Base-by-base conservation (phyloP, 2,797 vertebrate genomes). In the Thamnophis elegans region DNA sequence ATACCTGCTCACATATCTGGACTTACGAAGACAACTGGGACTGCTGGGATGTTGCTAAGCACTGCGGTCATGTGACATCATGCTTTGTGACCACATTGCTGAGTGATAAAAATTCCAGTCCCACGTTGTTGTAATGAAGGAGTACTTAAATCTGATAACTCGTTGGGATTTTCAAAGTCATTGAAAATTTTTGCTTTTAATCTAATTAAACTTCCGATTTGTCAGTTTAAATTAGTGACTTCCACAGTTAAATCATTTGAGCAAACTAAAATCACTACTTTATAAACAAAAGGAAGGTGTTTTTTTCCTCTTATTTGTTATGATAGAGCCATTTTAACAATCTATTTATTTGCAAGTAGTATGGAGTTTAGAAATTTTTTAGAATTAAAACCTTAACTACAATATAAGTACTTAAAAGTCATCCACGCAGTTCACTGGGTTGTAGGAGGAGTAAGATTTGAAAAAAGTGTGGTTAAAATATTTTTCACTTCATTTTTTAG, bases 161-260 rank as follows among this genome's bases (percentile, higher is more conserved):
- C 47, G 0, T 59, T 96, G 92, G 93, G 94, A 97, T 93, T 95
- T 97, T 96, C 95, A 93, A 94, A 96, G 94, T 94, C 94, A 95
- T 54, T 96, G 95, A 97, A 82, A 93, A 95, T 86, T 97, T 97
- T 96, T 92, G n/a, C 56, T 90, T 95, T 96, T 95, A 97, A 95
- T 93, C 82, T 93, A 94, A 92, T 92, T 95, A 95, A 95, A 94
- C 92, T 96, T 97, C 94, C 92, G 96, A 90, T 94, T 95, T 95
- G 85, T 94, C 95, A 94, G 54, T 95, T 95, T 97, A 96, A 96
- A 95, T 93, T 87, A 96, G 93, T 93, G 89, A 94, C 93, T 96
- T 95, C 92, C 92, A 91, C 94, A 94, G 92, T 95, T 96, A 95
- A 93, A 92, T 95, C 93, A 95, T 90, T 91, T 94, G 93, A 94